phyloP scores from a whole-genome alignment of 2,113 vertebrate genomes.

The Pseudopipra pipra region DNA sequence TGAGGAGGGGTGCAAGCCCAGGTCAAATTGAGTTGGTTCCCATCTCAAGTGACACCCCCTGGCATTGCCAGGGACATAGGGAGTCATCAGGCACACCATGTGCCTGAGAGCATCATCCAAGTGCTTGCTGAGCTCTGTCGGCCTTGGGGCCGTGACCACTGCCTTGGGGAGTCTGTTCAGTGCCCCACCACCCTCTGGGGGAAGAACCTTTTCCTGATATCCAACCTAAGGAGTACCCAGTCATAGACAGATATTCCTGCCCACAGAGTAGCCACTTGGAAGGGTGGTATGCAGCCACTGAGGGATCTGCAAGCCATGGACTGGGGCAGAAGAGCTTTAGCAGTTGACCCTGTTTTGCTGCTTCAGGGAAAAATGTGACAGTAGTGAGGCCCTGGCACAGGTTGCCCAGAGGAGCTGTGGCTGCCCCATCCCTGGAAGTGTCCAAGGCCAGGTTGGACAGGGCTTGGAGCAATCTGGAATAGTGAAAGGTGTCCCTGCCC shows the following conservation, averaged over 20 bases:
- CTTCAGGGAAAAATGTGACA: background rate
- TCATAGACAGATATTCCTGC: background rate
- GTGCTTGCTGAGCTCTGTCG: too few species aligned
- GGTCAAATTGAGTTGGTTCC: accelerated
- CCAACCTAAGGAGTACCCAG: background rate
- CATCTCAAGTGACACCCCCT: background rate
- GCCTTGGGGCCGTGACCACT: too few species aligned
- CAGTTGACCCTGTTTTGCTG: background rate
- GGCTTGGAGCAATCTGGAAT: background rate
- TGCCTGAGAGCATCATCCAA: too few species aligned
- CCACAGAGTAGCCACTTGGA: background rate
- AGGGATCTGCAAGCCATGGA: background rate
- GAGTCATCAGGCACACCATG: background rate
- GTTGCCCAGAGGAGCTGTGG: background rate
- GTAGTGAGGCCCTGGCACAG: background rate
- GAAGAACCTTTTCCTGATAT: too few species aligned
- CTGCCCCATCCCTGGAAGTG: background rate
- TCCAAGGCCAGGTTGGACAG: background rate
- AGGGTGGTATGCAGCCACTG: accelerated
- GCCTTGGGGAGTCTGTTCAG: too few species aligned
- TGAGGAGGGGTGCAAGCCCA: accelerated
- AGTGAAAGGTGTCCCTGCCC: background rate
- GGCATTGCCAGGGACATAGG: accelerated
- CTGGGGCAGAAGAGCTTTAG: background rate
- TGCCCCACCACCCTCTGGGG: too few species aligned